Evolutionary conservation across 2,888 invertebrate species (phyloP), one percentile per base, ranked within the genome.

Genomic region (Salticus scenicus): DNA sequence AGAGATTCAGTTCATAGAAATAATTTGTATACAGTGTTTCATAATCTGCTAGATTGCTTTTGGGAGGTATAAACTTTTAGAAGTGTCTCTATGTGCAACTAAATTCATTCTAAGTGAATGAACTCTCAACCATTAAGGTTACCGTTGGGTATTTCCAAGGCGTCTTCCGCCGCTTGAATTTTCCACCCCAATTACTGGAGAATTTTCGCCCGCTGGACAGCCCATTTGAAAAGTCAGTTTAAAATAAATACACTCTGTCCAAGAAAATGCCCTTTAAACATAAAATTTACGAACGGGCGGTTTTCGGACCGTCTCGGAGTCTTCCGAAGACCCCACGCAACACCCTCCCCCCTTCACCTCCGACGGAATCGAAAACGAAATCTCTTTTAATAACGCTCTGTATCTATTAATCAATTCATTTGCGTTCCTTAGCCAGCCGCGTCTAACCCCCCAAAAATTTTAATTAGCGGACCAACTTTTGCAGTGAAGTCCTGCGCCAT

Each of bases 361-460:
- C 17, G 14, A 2, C 42, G 42, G 42, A 57, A 57, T 57, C 57
- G 42, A 57, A 24, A 57, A 24, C 57, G 57, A 24, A 47, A 57
- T 24, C 37, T 14, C 67, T 33, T 67, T 67, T 67, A 67, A 67
- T 67, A 67, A 33, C 67, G 67, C 20, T 24, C 17, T 33, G 20
- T 20, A 33, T 67, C 70, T 70, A 70, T 72, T 84, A 84, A 84
- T 84, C 83, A 84, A 84, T 84, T 76, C 67, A 70, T 84, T 84
- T 41, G 81, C 75, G 63, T 81, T 75, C 57, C 81, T 69, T 41
- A 42, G 64, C 70, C 67, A 30, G 73, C 41, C 20, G 64, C 47
- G 66, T 51, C 67, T 20, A 20, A 20, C 57, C 57, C 30, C 47
- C 57, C n/a, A 66, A 66, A 67, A 69, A 84, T 84, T 84, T 84